These are phyloP conservation scores for Myotis planiceps DNA, from an alignment of 2,797 vertebrate genomes.

Conservation along the genomic window DNA sequence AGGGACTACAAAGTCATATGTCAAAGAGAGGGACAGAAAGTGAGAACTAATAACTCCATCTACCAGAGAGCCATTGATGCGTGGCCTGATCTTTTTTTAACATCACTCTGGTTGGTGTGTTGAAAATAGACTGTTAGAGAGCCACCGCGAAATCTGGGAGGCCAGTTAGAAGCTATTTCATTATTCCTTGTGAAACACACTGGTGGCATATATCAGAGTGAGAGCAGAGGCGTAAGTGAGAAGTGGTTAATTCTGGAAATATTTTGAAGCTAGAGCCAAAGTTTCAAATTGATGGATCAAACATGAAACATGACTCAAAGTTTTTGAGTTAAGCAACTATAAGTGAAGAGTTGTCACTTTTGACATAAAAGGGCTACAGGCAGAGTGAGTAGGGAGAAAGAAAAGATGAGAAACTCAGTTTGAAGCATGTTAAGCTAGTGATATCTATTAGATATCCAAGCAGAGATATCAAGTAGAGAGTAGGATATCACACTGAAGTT, in stretches of 20 bases:
- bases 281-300: background rate
- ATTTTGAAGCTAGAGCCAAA: conserved; percentile 20
- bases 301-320: background rate
- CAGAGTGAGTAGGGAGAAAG: background rate
- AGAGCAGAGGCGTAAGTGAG: background rate
- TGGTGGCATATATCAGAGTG: background rate
- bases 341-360: background rate
- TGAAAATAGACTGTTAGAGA: background rate
- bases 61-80: background rate
- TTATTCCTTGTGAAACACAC: background rate
- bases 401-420: background rate
- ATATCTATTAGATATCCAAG: background rate
- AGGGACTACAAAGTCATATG: background rate
- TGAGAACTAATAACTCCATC: background rate
- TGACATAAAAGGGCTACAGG: background rate
- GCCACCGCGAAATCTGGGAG: background rate
- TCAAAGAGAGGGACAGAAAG: background rate
- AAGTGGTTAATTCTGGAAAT: conserved; percentile 11
- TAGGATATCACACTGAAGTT: background rate
- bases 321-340: background rate
- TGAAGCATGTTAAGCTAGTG: background rate
- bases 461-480: background rate
- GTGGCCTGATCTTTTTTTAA: background rate
- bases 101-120: background rate
- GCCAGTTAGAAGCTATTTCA: background rate